Percentiles rank a stretch among this genome's conserved stretches.
Conservation (phyloP, 2,797 vertebrate genomes). For the Remorina albescens region DNA sequence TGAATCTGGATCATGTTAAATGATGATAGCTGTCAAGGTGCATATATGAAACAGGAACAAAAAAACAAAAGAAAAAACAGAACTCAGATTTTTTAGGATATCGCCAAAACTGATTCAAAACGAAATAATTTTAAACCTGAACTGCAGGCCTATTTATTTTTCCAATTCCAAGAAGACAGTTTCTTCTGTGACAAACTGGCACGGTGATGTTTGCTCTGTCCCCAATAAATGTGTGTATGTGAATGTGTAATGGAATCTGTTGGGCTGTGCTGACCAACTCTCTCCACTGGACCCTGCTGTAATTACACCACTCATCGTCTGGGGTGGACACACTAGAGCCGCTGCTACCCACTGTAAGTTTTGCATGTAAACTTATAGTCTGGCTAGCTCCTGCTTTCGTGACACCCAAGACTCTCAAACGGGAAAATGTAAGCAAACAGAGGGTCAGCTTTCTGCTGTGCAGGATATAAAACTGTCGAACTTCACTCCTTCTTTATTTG, state of each 20-base stretch:
- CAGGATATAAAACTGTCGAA: conserved; percentile 27
- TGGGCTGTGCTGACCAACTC: conserved; percentile 87
- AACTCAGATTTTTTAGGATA: not conserved
- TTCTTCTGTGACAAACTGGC: conserved; percentile 15
- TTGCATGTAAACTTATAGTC: conserved; percentile 90
- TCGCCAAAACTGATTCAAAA: not conserved
- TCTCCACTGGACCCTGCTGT: conserved; percentile 88
- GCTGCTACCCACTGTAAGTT: conserved; percentile 85
- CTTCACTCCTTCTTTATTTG: conserved; percentile 29
- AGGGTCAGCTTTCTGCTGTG: conserved; percentile 74
- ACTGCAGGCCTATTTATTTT: not conserved
- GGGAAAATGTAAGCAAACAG: conserved; percentile 85
- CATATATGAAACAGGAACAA: not conserved
- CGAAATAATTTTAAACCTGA: not conserved
- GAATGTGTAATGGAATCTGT: conserved; percentile 82
- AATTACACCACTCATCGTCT: conserved; percentile 90
- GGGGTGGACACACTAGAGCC: conserved; percentile 83
- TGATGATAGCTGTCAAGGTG: not conserved
- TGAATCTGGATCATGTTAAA: not conserved
- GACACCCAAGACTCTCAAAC: conserved; percentile 84
- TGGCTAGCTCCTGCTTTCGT: conserved; percentile 86
- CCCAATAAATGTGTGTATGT: conserved; percentile 17
- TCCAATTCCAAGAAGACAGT: not conserved
- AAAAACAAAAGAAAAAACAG: not conserved
- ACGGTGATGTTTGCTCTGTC: conserved; percentile 4